phyloP scores from a whole-genome alignment of 2,113 vertebrate species.

The Cricetomys ansorgei region DNA sequence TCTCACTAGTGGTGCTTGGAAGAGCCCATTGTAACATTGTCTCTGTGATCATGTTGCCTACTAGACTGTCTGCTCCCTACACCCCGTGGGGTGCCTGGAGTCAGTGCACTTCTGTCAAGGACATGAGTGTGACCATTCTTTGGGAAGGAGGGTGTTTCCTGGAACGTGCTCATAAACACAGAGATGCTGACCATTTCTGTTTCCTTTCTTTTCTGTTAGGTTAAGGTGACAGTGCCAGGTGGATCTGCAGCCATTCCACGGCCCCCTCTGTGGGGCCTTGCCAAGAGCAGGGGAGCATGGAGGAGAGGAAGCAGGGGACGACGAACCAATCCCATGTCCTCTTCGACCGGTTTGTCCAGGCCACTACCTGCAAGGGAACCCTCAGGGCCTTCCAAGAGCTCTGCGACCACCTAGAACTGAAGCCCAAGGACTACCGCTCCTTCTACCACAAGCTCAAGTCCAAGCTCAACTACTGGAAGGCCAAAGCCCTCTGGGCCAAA shows the following conservation, averaged over 20 bases:
- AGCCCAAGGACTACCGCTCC: constrained; percentile 93
- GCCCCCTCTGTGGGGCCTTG: constrained; percentile 30
- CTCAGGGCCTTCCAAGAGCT: constrained; percentile 98
- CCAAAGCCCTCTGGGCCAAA: constrained; percentile 98
- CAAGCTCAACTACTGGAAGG: constrained; percentile 99
- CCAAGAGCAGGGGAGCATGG: constrained; percentile 84
- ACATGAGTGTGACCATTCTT: background rate
- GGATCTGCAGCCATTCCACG: constrained; percentile 51
- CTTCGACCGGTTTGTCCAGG: constrained; percentile 98
- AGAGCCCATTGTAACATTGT: background rate
- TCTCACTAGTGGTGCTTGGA: no score
- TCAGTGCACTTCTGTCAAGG: background rate
- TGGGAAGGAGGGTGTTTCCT: background rate
- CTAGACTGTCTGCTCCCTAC: background rate
- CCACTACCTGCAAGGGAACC: constrained; percentile 96
- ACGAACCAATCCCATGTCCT: constrained; percentile 92
- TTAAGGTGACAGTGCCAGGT: constrained; percentile 78
- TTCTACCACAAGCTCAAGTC: constrained; percentile 99
- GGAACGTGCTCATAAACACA: background rate
- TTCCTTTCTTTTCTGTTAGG: constrained; percentile 74
- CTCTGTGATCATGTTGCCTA: background rate
- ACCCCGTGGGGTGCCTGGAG: background rate
- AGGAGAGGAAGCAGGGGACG: constrained; percentile 86
- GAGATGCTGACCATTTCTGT: constrained; percentile 30
- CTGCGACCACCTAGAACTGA: constrained; percentile 95